Evolutionary conservation across 2,113 vertebrate genomes (phyloP).

Genomic region (Rhinolophus ferrumequinum): DNA sequence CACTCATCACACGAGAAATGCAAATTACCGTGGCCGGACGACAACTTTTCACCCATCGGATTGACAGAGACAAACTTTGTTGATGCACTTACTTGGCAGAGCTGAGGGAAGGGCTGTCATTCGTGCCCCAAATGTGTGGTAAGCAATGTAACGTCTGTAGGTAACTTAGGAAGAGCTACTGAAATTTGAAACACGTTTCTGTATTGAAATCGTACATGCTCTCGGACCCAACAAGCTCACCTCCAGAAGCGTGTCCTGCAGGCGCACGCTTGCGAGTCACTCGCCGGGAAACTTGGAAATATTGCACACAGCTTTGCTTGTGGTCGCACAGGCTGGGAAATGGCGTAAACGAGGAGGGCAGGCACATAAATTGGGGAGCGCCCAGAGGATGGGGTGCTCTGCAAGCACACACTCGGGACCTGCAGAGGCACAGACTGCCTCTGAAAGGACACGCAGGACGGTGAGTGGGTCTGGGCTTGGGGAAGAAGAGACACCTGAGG

Average conservation of each 20-base stretch:
- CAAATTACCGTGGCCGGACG: background rate
- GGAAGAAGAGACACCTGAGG: too few species aligned
- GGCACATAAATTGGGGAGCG: too few species aligned
- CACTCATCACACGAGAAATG: background rate
- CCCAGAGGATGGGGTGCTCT: too few species aligned
- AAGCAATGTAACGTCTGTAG: background rate
- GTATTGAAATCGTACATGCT: background rate
- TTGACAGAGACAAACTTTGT: background rate
- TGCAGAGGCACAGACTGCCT: too few species aligned
- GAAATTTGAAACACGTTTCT: background rate
- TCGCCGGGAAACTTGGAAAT: fast-evolving
- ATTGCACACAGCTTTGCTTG: too few species aligned
- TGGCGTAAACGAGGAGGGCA: too few species aligned
- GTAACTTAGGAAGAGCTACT: background rate
- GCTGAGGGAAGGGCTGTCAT: background rate
- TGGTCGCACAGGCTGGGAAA: too few species aligned
- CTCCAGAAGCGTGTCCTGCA: background rate
- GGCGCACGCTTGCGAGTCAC: fast-evolving
- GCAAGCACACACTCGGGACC: too few species aligned
- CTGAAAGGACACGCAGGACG: too few species aligned
- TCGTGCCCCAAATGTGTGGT: background rate
- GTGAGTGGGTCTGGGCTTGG: too few species aligned
- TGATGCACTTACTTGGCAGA: too few species aligned
- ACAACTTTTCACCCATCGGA: background rate
- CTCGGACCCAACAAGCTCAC: background rate